phyloP scores from a whole-genome alignment of 2,113 vertebrate species.

The Phrynosoma blainvillii region DNA sequence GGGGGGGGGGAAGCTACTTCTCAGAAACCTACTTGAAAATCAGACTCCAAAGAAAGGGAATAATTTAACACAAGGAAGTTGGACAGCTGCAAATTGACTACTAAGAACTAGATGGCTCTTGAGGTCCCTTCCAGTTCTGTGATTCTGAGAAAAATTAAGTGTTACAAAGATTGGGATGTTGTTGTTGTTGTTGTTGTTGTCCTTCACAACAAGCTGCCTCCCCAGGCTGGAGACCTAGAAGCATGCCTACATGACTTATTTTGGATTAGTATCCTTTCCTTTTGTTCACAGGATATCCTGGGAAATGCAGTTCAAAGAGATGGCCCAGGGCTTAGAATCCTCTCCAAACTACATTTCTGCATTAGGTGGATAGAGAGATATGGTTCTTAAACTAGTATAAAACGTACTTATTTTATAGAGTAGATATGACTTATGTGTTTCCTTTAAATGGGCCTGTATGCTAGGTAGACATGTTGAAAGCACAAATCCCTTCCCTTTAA shows the following conservation, averaged over 20 bases:
- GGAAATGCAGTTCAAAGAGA: not conserved
- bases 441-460: not conserved
- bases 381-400: not conserved
- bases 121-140: not conserved
- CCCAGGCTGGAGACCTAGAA: constrained; percentile 30
- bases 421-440: not conserved
- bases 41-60: constrained; percentile 37
- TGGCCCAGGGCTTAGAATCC: too few relatives aligned
- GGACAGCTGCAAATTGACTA: not conserved
- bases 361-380: too few relatives aligned
- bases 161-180: too few relatives aligned
- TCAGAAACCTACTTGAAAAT: constrained; percentile 73
- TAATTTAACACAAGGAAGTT: constrained; percentile 43
- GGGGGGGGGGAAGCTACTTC: constrained; percentile 34
- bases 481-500: not conserved
- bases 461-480: not conserved
- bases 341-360: not conserved
- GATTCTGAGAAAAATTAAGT: not conserved
- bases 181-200: constrained; percentile 36
- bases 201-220: not conserved
- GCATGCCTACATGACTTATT: not conserved
- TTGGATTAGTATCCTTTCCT: not conserved
- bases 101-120: too few relatives aligned
- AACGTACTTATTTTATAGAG: not conserved
- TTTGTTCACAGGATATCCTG: not conserved